Evolutionary conservation across 2,797 vertebrate species (phyloP), one percentile per base, ranked within the genome.

Genomic region (Gallinago stenura): DNA sequence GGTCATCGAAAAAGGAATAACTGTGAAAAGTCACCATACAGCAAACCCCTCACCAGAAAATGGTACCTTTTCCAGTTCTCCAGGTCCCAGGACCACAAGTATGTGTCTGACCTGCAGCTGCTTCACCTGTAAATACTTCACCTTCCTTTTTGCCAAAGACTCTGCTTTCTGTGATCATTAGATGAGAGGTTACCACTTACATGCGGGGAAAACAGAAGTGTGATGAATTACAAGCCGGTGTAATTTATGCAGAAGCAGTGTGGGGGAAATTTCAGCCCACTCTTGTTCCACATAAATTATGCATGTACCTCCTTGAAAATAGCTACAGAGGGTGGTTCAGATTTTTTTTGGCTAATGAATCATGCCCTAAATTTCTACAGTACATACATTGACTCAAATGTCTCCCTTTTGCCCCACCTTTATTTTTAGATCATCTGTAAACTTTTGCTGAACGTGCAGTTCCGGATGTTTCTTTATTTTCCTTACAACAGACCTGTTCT

Each of bases 231-330:
- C 84, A 73, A 87, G 78, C 82, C 3, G 4, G 77, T 75, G 92
- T 94, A 94, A 96, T 93, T 96, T 93, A 95, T 97, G 93, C 96
- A 94, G 96, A 90, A 96, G 89, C 82, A 95, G 95, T 37, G 85
- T 89, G 93, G 95, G 96, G 87, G 89, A 93, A 95, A 95, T 69
- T 35, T 65, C 92, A 97, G 89, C 96, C 95, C 96, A 90, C 89
- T 96, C 83, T 57, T 92, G 92, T 97, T 97, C 96, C 85, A 91
- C 71, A 92, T 94, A 80, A 88, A 93, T 95, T 94, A 95, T 96
- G 95, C 54, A 88, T 97, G 97, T 76, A 62, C 95, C 92, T 76
- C 90, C 70, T 89, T 94, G 65, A 72, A 95, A 88, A 97, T 89
- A 97, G 87, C 88, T 94, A 20, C 89, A 71, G 91, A 86, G 69